Base-by-base conservation (phyloP, 2,113 vertebrate genomes). In the Regulus satrapa region DNA sequence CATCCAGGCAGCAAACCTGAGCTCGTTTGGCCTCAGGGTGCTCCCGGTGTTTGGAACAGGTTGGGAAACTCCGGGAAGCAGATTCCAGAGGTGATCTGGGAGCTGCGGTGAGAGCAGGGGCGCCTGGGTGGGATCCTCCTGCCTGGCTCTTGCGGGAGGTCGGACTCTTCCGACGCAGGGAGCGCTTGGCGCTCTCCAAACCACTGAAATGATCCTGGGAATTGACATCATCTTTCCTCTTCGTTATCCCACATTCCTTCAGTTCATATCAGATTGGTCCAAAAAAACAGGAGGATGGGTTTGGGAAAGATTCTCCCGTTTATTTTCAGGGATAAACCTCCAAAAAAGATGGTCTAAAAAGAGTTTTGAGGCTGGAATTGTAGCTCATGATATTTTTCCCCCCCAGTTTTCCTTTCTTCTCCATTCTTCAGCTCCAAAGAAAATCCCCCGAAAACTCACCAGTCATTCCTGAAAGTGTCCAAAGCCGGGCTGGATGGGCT, bases 201-300 rank as follows among this genome's bases (percentile, higher is more conserved):
- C 31, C 7, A 1, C 2, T 12, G 32, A 14, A 41, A 38, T 7
- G 6, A 10, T n/a, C 3, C 1, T 2, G 26, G 46, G 13, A 49
- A 38, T 5, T 7, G 10, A 19, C 4, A 1, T 4, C n/a, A 2
- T 2, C 8, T 76, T 79, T 51, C 28, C 11, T 18, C 64, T 46
- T 63, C 17, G 8, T 8, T 51, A 7, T 11, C 38, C 12, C 51
- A 6, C 0, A 0, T 38, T 72, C 24, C 14, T 68, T 17, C 25
- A 20, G 0, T 56, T 82, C 18, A 8, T 9, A 41, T 48, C 58
- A 40, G 10, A 17, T 59, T 8, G 48, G 5, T 3, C 26, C 36
- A 21, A 31, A 55, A 55, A 51, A 51, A 1, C 31, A 5, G 3
- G 40, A 46, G 43, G 64, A 15, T 20, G 18, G 32, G 1, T 15